Evolutionary conservation across 30 jellyfish, hydroid and myxozoan species (phyloP).

Genomic region (Cassiopea xamachana): DNA sequence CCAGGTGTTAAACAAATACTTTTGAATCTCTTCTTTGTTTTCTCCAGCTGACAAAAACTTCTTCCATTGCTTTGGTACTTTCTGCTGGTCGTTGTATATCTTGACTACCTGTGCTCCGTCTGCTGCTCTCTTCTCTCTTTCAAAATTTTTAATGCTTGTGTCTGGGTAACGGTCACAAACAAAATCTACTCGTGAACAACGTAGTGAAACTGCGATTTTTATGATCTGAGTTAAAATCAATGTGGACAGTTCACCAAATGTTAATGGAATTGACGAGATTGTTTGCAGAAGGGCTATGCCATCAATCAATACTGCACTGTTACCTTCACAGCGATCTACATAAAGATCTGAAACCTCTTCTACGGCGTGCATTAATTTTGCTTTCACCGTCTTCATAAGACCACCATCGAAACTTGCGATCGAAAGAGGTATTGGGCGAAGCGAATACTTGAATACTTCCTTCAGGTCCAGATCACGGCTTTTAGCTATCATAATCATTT

Average conservation of each 20-base stretch:
- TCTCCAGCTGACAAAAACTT: constrained; percentile 41
- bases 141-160: constrained; percentile 46
- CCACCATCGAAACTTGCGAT: constrained; percentile 37
- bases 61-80: constrained; percentile 39
- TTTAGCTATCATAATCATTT: constrained; percentile 35
- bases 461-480: constrained; percentile 40
- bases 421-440: constrained; percentile 27
- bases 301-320: constrained; percentile 44
- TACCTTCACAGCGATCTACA: not conserved
- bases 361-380: constrained; percentile 24
- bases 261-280: constrained; percentile 23
- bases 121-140: constrained; percentile 50
- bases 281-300: constrained; percentile 70
- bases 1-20: constrained; percentile 6
- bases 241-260: constrained; percentile 53
- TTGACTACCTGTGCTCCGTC: constrained; percentile 10
- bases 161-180: constrained; percentile 61
- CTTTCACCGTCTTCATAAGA: constrained; percentile 30
- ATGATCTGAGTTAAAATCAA: constrained; percentile 5
- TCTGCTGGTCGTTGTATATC: not conserved
- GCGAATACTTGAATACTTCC: constrained; percentile 20
- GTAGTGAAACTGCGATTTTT: not conserved
- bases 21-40: constrained; percentile 44
- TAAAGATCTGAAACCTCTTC: not conserved
- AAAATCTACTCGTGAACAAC: constrained; percentile 50